Conservation (phyloP, 1,140 invertebrate genomes). For the Cotesia chilonis region DNA sequence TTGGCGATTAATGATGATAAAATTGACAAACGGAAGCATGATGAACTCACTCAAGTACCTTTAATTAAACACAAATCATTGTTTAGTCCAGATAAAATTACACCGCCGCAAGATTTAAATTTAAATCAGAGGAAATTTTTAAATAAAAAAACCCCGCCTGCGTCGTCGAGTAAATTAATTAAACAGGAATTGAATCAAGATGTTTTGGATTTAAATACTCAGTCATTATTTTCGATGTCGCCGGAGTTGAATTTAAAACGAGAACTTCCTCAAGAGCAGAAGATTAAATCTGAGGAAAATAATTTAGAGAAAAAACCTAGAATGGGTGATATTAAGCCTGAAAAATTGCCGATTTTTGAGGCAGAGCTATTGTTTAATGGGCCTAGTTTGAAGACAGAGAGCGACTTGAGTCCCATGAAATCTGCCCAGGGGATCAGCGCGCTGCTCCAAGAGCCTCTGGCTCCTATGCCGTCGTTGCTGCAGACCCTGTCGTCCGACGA, state of each 20-base stretch:
- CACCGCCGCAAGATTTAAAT: slow-evolving; percentile 46
- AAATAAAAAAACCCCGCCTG: slow-evolving; percentile 37
- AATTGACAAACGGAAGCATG: slow-evolving; percentile 48
- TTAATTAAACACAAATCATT: slow-evolving; percentile 54
- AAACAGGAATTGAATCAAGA: slow-evolving; percentile 48
- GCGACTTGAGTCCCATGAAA: slow-evolving; percentile 56
- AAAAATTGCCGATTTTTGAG: background rate
- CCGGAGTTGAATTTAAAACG: slow-evolving; percentile 47
- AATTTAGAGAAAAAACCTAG: too few relatives aligned
- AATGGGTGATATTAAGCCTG: too few relatives aligned
- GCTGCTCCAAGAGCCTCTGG: slow-evolving; percentile 55
- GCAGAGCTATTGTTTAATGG: background rate
- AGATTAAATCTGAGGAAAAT: too few relatives aligned
- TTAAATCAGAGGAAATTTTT: slow-evolving; percentile 25
- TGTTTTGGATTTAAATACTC: slow-evolving; percentile 41
- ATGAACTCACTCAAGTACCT: slow-evolving; percentile 40
- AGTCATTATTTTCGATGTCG: slow-evolving; percentile 51
- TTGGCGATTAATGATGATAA: slow-evolving; percentile 50
- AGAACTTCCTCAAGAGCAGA: slow-evolving; percentile 6
- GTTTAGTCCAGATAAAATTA: slow-evolving; percentile 67
- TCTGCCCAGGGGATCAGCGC: slow-evolving; percentile 61
- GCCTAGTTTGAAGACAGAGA: slow-evolving; percentile 27
- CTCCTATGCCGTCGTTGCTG: slow-evolving; percentile 54
- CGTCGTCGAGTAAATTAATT: slow-evolving; percentile 36
- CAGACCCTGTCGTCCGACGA: slow-evolving; percentile 41